Evolutionary conservation across 2,113 vertebrate genomes (phyloP), one percentile per base, ranked within the genome.

Genomic region (Vanacampus margaritifer): DNA sequence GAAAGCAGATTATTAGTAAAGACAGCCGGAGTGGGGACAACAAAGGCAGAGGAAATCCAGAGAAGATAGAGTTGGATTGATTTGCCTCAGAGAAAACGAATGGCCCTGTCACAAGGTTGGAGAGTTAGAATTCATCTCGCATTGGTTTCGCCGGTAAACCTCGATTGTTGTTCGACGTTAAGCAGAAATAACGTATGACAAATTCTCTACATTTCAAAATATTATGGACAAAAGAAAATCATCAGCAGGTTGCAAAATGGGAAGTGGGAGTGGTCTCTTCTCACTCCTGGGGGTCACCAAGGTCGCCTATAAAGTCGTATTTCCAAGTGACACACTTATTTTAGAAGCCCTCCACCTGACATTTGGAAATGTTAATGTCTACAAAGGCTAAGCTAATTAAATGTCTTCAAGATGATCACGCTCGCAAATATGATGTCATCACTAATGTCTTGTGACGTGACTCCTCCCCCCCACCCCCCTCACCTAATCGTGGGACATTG

Each of bases 321-420:
- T 68, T 81, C 81, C 74, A 28, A 32, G 68, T 78, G 76, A 69
- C 75, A 78, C 77, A 84, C 82, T 87, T 87, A 68, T 80, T 82
- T 83, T 73, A 88, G 82, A 84, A 82, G 67, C 75, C 79, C 65
- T 70, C 79, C 69, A 87, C 79, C 82, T 89, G 85, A 87, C 90
- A 87, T 92, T 91, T 89, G 37, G 59, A 90, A 91, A 90, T 87
- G 86, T 89, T 90, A 87, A 86, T 82, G 79, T 85, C 62, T 28
- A 36, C 62, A 91, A 92, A 90, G 84, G 87, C 75, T 83, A 89
- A 80, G 70, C 76, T 90, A 84, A 89, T 89, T 87, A 89, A 80
- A 86, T 78, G 79, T 84, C 79, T 78, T 68, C 77, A 76, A 85
- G 71, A 35, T 62, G 12, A 62, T 43, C 23, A 9, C 9, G 76